phyloP scores from a whole-genome alignment of 2,888 invertebrate genomes.

The Salpingus planirostris region DNA sequence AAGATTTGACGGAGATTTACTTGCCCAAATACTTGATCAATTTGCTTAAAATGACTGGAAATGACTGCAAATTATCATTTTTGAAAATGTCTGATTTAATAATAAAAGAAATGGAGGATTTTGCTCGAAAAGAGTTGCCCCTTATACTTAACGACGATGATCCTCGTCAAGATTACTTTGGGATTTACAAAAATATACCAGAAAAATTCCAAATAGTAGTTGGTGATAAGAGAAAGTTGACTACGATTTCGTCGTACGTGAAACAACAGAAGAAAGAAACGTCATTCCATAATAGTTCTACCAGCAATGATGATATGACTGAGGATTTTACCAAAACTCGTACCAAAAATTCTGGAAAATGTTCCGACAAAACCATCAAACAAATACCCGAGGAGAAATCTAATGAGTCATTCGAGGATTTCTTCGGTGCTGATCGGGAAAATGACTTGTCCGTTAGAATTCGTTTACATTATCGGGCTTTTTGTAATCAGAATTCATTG shows the following conservation, averaged over 20 bases:
- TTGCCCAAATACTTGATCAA: neutral
- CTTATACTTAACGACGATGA: neutral
- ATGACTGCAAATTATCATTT: constrained; percentile 1
- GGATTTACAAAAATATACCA: neutral
- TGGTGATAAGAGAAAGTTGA: neutral
- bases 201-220: neutral
- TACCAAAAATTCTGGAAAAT: no score
- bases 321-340: no score
- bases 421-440: no score
- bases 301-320: no score
- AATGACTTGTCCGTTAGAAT: no score
- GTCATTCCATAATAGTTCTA: no score
- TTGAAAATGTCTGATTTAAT: neutral
- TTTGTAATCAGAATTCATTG: no score
- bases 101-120: constrained; percentile 3
- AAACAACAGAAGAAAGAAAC: no score
- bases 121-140: neutral
- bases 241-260: neutral
- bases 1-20: neutral
- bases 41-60: neutral
- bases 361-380: no score
- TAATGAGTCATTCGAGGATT: no score
- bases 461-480: no score
- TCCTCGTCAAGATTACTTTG: neutral
- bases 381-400: no score